Conservation (phyloP, 2,113 vertebrate genomes). For the Toxostoma redivivum region DNA sequence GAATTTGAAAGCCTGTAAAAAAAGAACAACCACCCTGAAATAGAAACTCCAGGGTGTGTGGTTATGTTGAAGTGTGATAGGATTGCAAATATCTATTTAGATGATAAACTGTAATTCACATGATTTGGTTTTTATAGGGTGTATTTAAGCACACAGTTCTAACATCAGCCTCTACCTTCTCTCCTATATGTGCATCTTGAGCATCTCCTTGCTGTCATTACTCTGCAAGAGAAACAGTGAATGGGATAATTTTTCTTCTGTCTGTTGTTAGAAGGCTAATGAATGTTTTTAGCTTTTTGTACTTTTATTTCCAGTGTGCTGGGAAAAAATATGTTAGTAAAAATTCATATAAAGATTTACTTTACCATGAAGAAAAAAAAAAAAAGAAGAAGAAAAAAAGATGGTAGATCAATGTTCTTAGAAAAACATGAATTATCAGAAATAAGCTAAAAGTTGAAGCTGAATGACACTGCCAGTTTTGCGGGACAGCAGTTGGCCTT, state of each 20-base stretch:
- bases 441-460: neutral
- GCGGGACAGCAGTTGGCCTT: neutral
- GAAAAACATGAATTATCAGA: neutral
- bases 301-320: neutral
- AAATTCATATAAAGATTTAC: neutral
- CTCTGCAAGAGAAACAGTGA: neutral
- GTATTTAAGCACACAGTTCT: neutral
- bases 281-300: neutral
- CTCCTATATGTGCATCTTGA: neutral
- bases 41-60: neutral
- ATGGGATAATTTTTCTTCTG: neutral
- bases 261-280: neutral
- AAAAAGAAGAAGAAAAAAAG: accelerated
- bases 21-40: neutral
- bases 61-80: neutral
- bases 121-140: neutral
- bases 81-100: neutral
- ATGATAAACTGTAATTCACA: neutral
- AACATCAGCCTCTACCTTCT: neutral
- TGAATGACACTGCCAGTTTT: neutral
- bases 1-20: neutral
- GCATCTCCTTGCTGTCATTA: neutral
- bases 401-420: neutral
- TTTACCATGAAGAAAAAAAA: neutral
- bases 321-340: neutral